Evolutionary conservation across 1,140 invertebrate genomes (phyloP).

Genomic region (Drosophila mojavensis): DNA sequence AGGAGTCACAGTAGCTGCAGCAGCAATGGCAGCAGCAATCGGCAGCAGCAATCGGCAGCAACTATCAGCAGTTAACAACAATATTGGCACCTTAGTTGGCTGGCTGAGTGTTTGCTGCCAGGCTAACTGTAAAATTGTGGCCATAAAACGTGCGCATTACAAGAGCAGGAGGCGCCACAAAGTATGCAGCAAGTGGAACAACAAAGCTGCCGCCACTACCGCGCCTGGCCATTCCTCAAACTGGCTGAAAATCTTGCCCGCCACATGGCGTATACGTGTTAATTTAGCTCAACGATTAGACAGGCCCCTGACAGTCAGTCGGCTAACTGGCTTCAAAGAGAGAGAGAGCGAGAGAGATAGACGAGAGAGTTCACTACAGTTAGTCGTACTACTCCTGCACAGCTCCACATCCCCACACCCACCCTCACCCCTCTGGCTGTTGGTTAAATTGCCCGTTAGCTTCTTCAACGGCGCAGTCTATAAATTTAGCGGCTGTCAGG

Average conservation of each 20-base stretch:
- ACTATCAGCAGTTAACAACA: conserved; percentile 81
- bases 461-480: conserved; percentile 47
- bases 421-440: neutral
- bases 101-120: conserved; percentile 45
- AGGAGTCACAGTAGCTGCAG: conserved; percentile 22
- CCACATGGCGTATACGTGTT: conserved; percentile 79
- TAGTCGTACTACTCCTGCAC: neutral
- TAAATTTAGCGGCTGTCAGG: conserved; percentile 68
- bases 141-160: conserved; percentile 75
- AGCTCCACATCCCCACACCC: too few species aligned
- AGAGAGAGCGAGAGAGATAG: neutral
- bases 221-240: conserved; percentile 42
- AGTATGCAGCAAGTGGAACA: conserved; percentile 35
- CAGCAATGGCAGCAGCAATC: neutral
- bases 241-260: conserved; percentile 65
- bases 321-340: neutral
- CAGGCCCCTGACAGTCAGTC: conserved; percentile 30
- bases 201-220: conserved; percentile 9
- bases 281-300: conserved; percentile 75
- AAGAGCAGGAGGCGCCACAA: conserved; percentile 49
- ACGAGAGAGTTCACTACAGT: neutral
- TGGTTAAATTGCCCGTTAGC: conserved; percentile 73
- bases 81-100: conserved; percentile 74
- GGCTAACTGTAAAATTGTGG: conserved; percentile 78
- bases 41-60: conserved; percentile 52